Conservation (phyloP, 2,888 invertebrate species). For the Clunio marinus region DNA sequence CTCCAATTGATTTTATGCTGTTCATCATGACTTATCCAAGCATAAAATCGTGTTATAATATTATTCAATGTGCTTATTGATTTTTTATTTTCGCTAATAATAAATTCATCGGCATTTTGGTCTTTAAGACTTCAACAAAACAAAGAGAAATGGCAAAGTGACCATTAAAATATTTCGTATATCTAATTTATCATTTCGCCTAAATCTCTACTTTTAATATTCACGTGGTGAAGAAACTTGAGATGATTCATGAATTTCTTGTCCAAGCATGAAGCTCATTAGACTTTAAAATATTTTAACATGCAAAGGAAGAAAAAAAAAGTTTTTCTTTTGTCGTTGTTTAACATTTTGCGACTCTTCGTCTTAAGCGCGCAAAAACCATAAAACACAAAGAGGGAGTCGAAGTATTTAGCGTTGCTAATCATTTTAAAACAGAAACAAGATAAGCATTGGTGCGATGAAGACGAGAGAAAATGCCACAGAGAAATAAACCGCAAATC, state of each 20-base stretch:
- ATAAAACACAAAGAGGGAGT: neutral
- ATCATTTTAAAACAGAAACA: neutral
- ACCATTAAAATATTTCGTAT: conserved; percentile 6
- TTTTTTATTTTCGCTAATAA: conserved; percentile 5
- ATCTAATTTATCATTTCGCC: neutral
- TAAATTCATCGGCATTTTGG: neutral
- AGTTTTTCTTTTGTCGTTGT: too few relatives aligned
- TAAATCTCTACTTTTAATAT: conserved; percentile 10
- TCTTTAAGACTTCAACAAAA: neutral
- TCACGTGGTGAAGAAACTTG: too few relatives aligned
- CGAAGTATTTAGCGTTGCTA: conserved; percentile 1
- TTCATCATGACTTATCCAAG: neutral
- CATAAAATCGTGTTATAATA: too few relatives aligned
- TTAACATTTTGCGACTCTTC: neutral
- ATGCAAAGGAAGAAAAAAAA: neutral
- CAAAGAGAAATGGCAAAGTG: neutral
- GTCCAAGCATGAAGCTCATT: neutral
- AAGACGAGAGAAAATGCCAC: too few relatives aligned
- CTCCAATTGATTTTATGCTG: neutral
- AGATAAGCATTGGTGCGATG: neutral
- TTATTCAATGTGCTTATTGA: too few relatives aligned
- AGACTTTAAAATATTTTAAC: neutral
- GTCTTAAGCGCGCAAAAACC: neutral
- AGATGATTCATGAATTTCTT: too few relatives aligned
- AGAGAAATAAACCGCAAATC: neutral